phyloP scores from a whole-genome alignment of 2,113 vertebrate species.

The Takifugu flavidus region DNA sequence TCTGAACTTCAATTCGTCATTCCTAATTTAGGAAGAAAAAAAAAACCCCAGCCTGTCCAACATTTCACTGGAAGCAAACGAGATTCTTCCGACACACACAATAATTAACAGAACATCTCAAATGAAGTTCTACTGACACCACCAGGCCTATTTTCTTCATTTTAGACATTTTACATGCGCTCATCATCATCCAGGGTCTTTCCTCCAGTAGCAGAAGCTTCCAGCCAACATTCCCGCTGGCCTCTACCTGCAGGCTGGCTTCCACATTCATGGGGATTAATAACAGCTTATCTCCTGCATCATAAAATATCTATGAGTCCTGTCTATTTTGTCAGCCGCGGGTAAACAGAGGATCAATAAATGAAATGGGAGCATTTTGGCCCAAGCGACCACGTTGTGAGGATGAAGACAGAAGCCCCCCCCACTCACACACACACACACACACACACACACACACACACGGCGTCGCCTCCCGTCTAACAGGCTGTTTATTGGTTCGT shows the following conservation, averaged over 20 bases:
- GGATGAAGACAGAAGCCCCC: constrained; percentile 6
- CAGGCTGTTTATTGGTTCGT: constrained; percentile 66
- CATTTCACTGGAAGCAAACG: no score
- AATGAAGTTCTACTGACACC: no score
- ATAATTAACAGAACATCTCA: no score
- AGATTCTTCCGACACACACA: no score
- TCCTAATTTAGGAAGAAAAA: background rate
- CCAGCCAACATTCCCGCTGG: no score
- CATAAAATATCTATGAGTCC: constrained; percentile 72
- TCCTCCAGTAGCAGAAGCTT: no score
- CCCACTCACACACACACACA: no score
- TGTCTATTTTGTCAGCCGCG: constrained; percentile 73
- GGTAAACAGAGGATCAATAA: constrained; percentile 72
- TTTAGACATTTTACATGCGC: no score
- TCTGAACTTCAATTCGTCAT: no score
- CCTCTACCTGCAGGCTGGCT: background rate
- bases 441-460: background rate
- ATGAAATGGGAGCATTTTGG: constrained; percentile 61
- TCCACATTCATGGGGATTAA: constrained; percentile 49
- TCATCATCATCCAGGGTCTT: no score
- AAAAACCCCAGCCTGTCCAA: background rate
- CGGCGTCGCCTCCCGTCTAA: constrained; percentile 53
- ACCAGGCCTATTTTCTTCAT: no score
- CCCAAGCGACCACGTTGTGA: constrained; percentile 49
- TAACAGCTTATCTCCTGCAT: constrained; percentile 61